Percentiles rank a stretch among this genome's conserved stretches.
phyloP scores from a whole-genome alignment of 1,140 invertebrate species.

The Pogonomyrmex californicus region DNA sequence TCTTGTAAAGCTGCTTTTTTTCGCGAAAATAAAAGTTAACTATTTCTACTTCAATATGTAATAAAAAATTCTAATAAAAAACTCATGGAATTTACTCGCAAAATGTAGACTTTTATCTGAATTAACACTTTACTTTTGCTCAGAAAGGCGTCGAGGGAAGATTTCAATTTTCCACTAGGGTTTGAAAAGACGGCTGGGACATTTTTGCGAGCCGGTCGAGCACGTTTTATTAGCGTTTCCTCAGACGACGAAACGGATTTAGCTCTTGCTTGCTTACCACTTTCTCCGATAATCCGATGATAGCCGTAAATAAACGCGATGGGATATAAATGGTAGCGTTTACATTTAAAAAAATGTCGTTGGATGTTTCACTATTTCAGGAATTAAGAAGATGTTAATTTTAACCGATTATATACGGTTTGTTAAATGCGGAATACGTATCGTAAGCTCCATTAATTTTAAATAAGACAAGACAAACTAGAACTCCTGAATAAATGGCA shows the following conservation, averaged over 20 bases:
- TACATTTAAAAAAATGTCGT: constrained; percentile 24
- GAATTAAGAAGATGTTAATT: background rate
- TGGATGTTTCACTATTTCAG: background rate
- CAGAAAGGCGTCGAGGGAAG: background rate
- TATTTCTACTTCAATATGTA: background rate
- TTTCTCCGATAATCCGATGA: constrained; percentile 45
- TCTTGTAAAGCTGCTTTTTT: no score
- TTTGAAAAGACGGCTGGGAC: constrained; percentile 34
- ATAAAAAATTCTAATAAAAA: constrained; percentile 1
- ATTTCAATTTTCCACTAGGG: constrained; percentile 44
- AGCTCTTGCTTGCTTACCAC: background rate
- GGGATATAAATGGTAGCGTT: constrained; percentile 12
- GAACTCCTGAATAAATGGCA: background rate
- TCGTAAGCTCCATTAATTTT: background rate
- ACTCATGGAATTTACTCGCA: constrained; percentile 2
- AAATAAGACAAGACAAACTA: background rate
- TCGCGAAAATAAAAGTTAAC: background rate
- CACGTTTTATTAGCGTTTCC: constrained; percentile 42
- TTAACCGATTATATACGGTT: background rate
- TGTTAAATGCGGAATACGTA: background rate
- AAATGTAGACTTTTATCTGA: constrained; percentile 29
- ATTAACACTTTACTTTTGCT: constrained; percentile 36
- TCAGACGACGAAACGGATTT: constrained; percentile 28
- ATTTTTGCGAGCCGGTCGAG: constrained; percentile 4
- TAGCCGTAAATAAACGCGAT: constrained; percentile 23